Evolutionary conservation across 1,140 invertebrate genomes (phyloP).

Genomic region (Drosophila orosa): DNA sequence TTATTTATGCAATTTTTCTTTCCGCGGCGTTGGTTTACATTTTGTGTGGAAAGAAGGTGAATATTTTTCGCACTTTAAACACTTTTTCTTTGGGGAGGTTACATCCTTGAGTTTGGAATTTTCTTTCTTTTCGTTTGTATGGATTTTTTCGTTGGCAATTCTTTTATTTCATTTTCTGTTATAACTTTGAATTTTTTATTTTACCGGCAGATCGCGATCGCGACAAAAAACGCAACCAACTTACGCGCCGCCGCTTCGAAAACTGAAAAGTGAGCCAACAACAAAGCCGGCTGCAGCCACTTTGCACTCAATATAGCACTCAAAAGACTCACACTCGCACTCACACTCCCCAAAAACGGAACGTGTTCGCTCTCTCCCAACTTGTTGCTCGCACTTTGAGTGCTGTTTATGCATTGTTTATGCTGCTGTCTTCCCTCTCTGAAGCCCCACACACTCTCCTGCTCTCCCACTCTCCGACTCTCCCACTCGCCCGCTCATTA

Average conservation of each 20-base stretch:
- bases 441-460: conserved; percentile 8
- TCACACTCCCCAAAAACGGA: conserved; percentile 59
- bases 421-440: conserved; percentile 32
- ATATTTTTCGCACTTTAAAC: conserved; percentile 38
- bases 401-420: conserved; percentile 59
- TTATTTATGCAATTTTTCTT: conserved; percentile 49
- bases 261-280: conserved; percentile 73
- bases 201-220: conserved; percentile 56
- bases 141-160: neutral
- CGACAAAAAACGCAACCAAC: conserved; percentile 68
- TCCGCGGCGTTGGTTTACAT: conserved; percentile 29
- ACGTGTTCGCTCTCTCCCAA: conserved; percentile 63
- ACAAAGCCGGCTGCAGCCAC: conserved; percentile 64
- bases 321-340: conserved; percentile 17
- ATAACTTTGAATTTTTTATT: neutral
- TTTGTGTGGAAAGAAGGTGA: conserved; percentile 32
- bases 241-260: conserved; percentile 71
- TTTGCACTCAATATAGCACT: conserved; percentile 62
- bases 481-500: conserved; percentile 41
- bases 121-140: neutral
- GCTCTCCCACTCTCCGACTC: conserved; percentile 5
- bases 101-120: conserved; percentile 36
- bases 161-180: neutral
- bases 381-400: conserved; percentile 62
- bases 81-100: conserved; percentile 24